Conservation (phyloP, 2,113 vertebrate species). For the Lepus europaeus region DNA sequence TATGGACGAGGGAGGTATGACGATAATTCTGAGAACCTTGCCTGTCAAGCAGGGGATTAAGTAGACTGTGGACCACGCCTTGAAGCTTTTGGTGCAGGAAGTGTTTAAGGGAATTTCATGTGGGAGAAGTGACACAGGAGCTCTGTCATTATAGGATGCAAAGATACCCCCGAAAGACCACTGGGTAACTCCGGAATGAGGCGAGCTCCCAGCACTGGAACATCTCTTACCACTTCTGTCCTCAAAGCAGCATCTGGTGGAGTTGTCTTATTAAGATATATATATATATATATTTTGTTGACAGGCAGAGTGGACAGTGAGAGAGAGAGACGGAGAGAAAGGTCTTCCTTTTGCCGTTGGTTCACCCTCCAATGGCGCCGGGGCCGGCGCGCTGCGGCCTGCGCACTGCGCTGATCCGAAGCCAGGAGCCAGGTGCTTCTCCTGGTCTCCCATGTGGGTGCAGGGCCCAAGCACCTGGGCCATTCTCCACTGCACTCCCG, state of each 20-base stretch:
- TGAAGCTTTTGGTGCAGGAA: neutral
- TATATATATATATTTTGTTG: too few species aligned
- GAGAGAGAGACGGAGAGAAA: too few species aligned
- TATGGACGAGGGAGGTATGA: neutral
- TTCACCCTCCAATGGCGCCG: too few species aligned
- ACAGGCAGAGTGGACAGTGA: too few species aligned
- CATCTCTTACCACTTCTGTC: neutral
- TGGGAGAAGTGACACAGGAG: neutral
- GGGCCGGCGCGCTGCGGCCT: too few species aligned
- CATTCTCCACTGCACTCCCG: too few species aligned
- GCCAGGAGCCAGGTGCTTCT: too few species aligned
- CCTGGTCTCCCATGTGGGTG: too few species aligned
- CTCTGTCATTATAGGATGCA: neutral
- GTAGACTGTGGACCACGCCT: neutral
- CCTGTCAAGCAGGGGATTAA: neutral
- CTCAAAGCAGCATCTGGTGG: neutral
- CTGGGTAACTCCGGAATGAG: neutral
- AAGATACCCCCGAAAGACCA: neutral
- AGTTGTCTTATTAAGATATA: neutral
- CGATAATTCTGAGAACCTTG: neutral
- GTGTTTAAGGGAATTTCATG: neutral
- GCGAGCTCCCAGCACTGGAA: neutral
- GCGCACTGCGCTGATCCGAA: too few species aligned
- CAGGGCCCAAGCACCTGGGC: too few species aligned
- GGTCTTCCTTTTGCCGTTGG: too few species aligned